Evolutionary conservation across 1,140 invertebrate genomes (phyloP).

Genomic region (Solenopsis fugax): DNA sequence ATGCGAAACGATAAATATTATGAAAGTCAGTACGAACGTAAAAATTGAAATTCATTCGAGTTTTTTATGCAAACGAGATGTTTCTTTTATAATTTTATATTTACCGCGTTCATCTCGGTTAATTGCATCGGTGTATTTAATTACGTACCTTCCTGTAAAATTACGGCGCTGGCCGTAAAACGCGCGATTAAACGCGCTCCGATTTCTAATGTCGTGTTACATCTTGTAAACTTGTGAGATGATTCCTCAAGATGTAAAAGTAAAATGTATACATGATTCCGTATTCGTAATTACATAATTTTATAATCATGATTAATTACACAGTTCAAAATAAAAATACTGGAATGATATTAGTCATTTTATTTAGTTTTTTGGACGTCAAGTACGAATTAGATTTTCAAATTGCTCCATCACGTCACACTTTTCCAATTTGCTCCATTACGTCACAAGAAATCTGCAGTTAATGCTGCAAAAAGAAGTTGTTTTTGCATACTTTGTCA

Average conservation of each 20-base stretch:
- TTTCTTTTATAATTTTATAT: constrained; percentile 24
- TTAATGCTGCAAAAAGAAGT: too few relatives aligned
- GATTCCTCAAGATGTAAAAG: not conserved
- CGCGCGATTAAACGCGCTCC: constrained; percentile 35
- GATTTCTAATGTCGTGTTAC: constrained; percentile 12
- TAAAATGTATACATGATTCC: not conserved
- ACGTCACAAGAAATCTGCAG: too few relatives aligned
- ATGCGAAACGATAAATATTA: not conserved
- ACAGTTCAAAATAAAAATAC: too few relatives aligned
- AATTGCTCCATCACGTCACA: too few relatives aligned
- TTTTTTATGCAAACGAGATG: not conserved
- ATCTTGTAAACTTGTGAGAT: constrained; percentile 55
- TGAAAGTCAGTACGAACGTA: not conserved
- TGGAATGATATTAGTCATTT: too few relatives aligned
- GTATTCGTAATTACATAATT: not conserved
- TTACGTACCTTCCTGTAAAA: constrained; percentile 32
- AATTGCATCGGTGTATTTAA: constrained; percentile 54
- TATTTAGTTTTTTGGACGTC: too few relatives aligned
- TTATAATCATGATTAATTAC: not conserved
- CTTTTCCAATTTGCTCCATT: too few relatives aligned
- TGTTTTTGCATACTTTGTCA: too few relatives aligned
- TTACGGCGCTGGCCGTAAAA: constrained; percentile 41
- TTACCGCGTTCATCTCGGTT: constrained; percentile 20
- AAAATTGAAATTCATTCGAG: not conserved
- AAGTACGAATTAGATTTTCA: too few relatives aligned